Evolutionary conservation across 2,888 invertebrate species (phyloP), one percentile per base, ranked within the genome.

Genomic region (Ceraclea dissimilis): DNA sequence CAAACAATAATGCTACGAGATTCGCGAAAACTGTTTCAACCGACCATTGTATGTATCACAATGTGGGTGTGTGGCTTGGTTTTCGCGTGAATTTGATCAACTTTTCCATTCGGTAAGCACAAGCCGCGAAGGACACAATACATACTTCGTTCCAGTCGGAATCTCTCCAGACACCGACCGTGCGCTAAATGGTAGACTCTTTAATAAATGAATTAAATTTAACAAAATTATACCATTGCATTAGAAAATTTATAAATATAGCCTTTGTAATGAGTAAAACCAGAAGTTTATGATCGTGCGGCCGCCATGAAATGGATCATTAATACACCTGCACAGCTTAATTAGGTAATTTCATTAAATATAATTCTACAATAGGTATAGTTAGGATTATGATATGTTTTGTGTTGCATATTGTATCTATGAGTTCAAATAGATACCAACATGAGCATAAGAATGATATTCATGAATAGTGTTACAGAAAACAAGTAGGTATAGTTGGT

Each of bases 81-180:
- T 39, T 39, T 13, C 39, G 39, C 13, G 39, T 39, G 39, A 39
- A 39, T 39, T 39, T 39, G 5, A 39, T 39, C 39, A 20, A 47
- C 47, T 47, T 47, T 47, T 47, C 22, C 21, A 26, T 11, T 26
- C 26, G 49, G 49, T 26, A 20, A 49, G 26, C 49, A 49, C 49
- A 13, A 17, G 22, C 49, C 49, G 49, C 49, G 49, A 49, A 49
- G 49, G 49, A 49, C 49, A 49, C n/a, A n/a, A n/a, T n/a, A n/a
- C 49, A 20, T 26, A 17, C 49, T 49, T 26, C 22, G 49, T 49
- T 49, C 49, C 49, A 49, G 22, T 49, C 49, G 49, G 49, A 49
- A 26, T 49, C 49, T 49, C 21, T 26, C 26, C 49, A 20, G 49
- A 49, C 22, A 11, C 47, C 44, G 31, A 11, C 11, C 39, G 39